Evolutionary conservation across 2,797 vertebrate genomes (phyloP), one percentile per base, ranked within the genome.

Genomic region (Pelochelys cantorii): DNA sequence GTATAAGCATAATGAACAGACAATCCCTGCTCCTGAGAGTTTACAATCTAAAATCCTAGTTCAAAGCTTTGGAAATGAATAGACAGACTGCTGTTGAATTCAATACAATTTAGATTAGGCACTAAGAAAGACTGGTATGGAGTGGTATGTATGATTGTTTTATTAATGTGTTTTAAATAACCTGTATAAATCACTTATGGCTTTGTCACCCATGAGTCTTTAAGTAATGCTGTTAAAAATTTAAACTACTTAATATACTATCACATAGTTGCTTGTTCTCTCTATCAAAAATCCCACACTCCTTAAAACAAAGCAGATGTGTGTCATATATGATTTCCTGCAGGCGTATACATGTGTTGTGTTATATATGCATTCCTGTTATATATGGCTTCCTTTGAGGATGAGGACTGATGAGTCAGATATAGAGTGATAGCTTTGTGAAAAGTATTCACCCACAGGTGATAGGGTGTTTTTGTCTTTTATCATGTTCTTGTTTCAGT

Each of bases 161-260:
- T 91, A 85, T n/a, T 1, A 2, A 31, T 57, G 71, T 83, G n/a
- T 15, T 88, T 90, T 93, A 60, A 31, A 1, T 0, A 31, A 7
- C 29, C 17, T 81, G 37, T 0, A 1, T 23, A 88, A 57, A 0
- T 0, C 80, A 89, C 91, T 88, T 52, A 85, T 22, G n/a, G 4
- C 42, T 96, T 96, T 93, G 74, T 95, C 90, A 25, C 31, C 89
- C 52, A 56, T 15, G 81, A 87, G 68, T 74, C 34, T 89, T 82
- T 74, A 89, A 95, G 91, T 92, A 86, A 37, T 42, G 20, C 34
- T 74, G 22, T 23, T 42, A 25, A 23, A 7, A 25, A 11, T 42
- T 94, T 93, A 55, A 60, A 85, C 60, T n/a, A 79, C 27, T 92
- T 91, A 37, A 92, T 71, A 94, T 90, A 85, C 86, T 95, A 56